These are phyloP conservation scores for Avahi laniger DNA, from an alignment of 2,797 vertebrate species.

Conservation along the genomic window DNA sequence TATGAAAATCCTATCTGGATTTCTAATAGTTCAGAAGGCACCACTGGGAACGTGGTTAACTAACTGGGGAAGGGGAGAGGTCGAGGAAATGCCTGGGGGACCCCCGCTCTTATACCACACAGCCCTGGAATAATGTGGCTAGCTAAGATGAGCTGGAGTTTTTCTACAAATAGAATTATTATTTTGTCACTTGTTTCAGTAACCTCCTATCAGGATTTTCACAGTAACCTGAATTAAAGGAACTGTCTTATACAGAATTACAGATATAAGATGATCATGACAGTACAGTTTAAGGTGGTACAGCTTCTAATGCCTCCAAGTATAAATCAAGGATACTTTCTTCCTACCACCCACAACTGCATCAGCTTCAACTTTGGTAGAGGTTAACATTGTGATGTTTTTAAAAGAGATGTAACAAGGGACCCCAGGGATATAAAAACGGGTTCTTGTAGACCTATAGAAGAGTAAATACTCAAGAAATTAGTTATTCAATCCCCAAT, in stretches of 20 bases:
- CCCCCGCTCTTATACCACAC: no score
- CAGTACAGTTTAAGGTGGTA: background rate
- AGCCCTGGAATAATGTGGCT: background rate
- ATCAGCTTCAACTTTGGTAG: background rate
- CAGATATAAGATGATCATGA: background rate
- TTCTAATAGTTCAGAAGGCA: background rate
- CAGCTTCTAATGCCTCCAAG: background rate
- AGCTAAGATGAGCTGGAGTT: background rate
- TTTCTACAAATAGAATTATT: conserved; percentile 3
- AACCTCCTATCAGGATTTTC: background rate
- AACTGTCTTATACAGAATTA: background rate
- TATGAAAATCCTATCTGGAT: background rate
- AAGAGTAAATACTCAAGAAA: background rate
- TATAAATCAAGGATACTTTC: background rate
- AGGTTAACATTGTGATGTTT: background rate
- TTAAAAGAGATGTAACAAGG: background rate
- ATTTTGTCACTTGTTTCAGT: conserved; percentile 13
- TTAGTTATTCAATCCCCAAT: background rate
- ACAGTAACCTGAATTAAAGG: background rate
- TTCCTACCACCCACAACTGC: background rate
- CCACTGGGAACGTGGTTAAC: background rate
- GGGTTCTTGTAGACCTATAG: background rate
- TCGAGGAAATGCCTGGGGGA: background rate
- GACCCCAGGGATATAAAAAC: background rate
- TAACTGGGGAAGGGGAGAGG: background rate